Evolutionary conservation across 2,113 vertebrate genomes (phyloP).

Genomic region (Salvelinus sp.): DNA sequence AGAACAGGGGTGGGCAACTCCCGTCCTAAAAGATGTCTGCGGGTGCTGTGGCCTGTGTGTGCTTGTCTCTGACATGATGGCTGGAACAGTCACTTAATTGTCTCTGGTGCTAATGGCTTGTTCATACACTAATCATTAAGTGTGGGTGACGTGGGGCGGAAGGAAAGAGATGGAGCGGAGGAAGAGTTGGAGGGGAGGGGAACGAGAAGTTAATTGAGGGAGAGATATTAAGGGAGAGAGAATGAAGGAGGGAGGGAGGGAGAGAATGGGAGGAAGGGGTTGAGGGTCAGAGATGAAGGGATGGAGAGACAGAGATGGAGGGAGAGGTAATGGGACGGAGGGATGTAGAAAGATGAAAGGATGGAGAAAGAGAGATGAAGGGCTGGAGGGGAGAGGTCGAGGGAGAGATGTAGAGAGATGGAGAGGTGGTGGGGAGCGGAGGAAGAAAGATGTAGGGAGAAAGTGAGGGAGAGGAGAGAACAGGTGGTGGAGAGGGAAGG

Average conservation of each 20-base stretch:
- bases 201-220: slow-evolving; percentile 9
- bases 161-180: background rate
- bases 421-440: background rate
- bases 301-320: background rate
- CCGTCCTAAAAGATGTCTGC: no score
- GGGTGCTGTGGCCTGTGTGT: background rate
- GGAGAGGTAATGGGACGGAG: background rate
- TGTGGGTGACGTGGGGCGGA: background rate
- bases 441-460: background rate
- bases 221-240: background rate
- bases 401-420: slow-evolving; percentile 6
- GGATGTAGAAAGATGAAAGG: background rate
- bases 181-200: background rate
- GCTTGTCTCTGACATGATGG: background rate
- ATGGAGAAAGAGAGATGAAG: no score
- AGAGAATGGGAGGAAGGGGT: background rate
- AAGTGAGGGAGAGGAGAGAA: background rate
- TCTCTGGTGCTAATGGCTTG: slow-evolving; percentile 28
- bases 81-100: slow-evolving; percentile 9
- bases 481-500: background rate
- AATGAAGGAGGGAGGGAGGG: background rate
- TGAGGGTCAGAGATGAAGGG: background rate
- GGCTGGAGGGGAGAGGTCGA: background rate
- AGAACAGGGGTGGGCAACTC: no score
- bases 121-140: slow-evolving; percentile 25